phyloP scores from a whole-genome alignment of 2,888 invertebrate species.

The Selenia dentaria region DNA sequence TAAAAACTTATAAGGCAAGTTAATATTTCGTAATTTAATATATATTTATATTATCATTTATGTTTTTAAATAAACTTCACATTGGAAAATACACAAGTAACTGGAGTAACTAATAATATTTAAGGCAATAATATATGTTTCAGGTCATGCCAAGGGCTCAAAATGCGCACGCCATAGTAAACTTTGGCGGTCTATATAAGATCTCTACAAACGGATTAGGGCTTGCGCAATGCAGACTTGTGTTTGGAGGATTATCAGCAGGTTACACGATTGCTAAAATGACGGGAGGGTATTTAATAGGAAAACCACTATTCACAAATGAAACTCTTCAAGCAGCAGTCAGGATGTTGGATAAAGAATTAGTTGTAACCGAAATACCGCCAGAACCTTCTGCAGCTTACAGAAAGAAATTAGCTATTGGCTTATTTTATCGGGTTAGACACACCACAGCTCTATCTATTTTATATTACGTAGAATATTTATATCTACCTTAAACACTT shows the following conservation, averaged over 20 bases:
- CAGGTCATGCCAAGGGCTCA: constrained; percentile 89
- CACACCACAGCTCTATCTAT: not conserved
- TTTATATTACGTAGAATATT: no score
- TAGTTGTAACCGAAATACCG: constrained; percentile 53
- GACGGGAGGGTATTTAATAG: constrained; percentile 76
- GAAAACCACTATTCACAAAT: constrained; percentile 64
- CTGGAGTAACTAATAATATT: no score
- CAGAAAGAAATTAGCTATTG: constrained; percentile 82
- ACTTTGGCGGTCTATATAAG: constrained; percentile 88
- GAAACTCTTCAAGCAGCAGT: constrained; percentile 63
- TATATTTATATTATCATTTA: no score
- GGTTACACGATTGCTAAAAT: constrained; percentile 67
- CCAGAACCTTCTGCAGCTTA: constrained; percentile 84
- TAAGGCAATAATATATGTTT: no score
- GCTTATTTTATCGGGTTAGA: constrained; percentile 73
- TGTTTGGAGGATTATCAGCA: constrained; percentile 84
- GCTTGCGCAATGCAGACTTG: constrained; percentile 57
- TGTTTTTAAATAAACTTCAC: no score
- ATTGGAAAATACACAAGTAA: no score
- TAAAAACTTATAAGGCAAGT: constrained; percentile 84
- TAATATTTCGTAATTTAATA: not conserved
- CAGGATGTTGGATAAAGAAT: constrained; percentile 45
- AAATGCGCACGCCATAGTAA: constrained; percentile 89
- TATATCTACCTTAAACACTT: no score
- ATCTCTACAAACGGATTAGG: constrained; percentile 45